These are phyloP conservation scores for Siniperca knerii DNA, from an alignment of 2,113 vertebrate species.

Conservation along the genomic window DNA sequence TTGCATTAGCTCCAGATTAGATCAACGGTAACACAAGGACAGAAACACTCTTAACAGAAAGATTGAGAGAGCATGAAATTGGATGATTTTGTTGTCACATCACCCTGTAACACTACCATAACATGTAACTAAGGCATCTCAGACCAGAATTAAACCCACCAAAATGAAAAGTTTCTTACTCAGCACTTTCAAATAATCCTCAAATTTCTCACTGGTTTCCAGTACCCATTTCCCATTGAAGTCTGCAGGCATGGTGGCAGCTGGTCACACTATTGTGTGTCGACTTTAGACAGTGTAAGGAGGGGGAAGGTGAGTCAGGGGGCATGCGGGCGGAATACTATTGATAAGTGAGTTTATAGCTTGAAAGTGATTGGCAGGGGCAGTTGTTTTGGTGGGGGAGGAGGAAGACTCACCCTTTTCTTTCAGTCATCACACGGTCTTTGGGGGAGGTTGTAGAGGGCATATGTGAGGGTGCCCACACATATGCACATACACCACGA, in stretches of 20 bases:
- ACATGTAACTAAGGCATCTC: neutral
- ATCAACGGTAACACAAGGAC: neutral
- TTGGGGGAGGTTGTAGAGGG: neutral
- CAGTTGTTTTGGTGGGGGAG: constrained; percentile 22
- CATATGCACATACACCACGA: neutral
- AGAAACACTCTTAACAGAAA: neutral
- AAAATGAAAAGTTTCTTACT: constrained; percentile 83
- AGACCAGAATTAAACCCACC: neutral
- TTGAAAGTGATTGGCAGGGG: constrained; percentile 45
- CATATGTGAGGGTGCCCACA: neutral
- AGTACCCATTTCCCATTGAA: constrained; percentile 93
- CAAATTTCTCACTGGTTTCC: constrained; percentile 91
- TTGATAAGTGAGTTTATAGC: constrained; percentile 73
- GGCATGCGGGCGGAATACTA: constrained; percentile 64
- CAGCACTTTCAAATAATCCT: constrained; percentile 92
- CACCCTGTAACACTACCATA: neutral
- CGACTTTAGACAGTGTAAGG: constrained; percentile 47
- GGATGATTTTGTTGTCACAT: constrained; percentile 11
- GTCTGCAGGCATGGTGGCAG: constrained; percentile 87
- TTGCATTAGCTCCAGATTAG: neutral
- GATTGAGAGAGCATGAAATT: neutral
- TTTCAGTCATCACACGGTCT: constrained; percentile 6
- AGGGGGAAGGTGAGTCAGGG: constrained; percentile 39
- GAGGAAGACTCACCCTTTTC: constrained; percentile 21
- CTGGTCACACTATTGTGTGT: constrained; percentile 33